Percentiles rank a stretch among this genome's conserved stretches.
These are phyloP conservation scores for Lochmaea capreae DNA, from an alignment of 2,888 invertebrate species.

Conservation along the genomic window DNA sequence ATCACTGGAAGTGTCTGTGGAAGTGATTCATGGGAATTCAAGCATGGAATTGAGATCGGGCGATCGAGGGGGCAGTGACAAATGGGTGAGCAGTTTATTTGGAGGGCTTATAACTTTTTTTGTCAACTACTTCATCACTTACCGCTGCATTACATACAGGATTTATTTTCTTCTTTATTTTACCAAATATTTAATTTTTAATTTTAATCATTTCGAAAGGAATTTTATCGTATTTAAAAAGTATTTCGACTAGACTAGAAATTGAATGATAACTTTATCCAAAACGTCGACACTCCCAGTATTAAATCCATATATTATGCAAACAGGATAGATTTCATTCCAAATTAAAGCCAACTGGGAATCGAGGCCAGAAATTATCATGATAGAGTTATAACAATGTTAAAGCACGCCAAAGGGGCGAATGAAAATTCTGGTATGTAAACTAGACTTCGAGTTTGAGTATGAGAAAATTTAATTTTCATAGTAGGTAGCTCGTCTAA, in stretches of 20 bases:
- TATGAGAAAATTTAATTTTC: slow-evolving; percentile 48
- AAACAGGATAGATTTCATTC: slow-evolving; percentile 33
- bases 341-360: slow-evolving; percentile 51
- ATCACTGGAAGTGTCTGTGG: too few relatives aligned
- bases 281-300: neutral
- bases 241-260: neutral
- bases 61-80: too few relatives aligned
- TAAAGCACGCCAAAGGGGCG: slow-evolving; percentile 55
- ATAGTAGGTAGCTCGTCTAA: slow-evolving; percentile 52
- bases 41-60: too few relatives aligned
- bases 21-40: too few relatives aligned
- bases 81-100: too few relatives aligned
- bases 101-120: too few relatives aligned
- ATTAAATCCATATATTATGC: slow-evolving; percentile 20
- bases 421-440: slow-evolving; percentile 46
- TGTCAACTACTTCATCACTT: too few relatives aligned
- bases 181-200: too few relatives aligned
- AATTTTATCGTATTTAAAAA: too few relatives aligned
- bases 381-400: slow-evolving; percentile 61
- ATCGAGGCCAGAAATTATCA: slow-evolving; percentile 50
- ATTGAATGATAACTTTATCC: neutral
- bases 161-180: too few relatives aligned
- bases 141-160: too few relatives aligned
- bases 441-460: slow-evolving; percentile 38
- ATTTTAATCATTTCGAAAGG: too few relatives aligned